Conservation (phyloP, 2,888 invertebrate genomes). For the Plebejus argus region DNA sequence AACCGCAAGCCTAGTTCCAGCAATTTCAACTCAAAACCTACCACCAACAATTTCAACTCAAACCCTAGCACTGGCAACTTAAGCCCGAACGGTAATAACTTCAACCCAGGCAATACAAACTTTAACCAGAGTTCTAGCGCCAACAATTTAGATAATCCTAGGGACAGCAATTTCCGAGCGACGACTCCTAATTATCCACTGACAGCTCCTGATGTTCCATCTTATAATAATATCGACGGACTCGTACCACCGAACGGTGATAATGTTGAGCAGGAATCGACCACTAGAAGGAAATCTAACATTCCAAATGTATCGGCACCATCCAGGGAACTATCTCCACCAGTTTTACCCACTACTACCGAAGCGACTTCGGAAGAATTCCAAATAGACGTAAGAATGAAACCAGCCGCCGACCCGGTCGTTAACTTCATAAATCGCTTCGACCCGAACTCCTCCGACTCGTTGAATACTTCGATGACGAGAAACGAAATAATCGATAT, state of each 20-base stretch:
- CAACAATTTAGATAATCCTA: background rate
- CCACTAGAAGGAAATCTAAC: background rate
- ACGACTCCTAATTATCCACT: background rate
- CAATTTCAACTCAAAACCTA: background rate
- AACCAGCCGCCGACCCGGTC: constrained; percentile 56
- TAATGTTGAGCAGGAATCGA: background rate
- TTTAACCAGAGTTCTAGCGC: constrained; percentile 60
- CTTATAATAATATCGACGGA: background rate
- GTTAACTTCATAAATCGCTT: constrained; percentile 73
- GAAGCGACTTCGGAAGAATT: constrained; percentile 50
- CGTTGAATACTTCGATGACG: constrained; percentile 65
- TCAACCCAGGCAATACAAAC: constrained; percentile 65
- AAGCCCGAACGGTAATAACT: constrained; percentile 55
- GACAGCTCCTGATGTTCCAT: background rate
- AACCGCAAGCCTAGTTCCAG: constrained; percentile 52
- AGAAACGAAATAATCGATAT: constrained; percentile 65
- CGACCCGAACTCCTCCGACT: constrained; percentile 67
- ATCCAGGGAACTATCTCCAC: constrained; percentile 56
- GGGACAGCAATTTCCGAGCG: background rate
- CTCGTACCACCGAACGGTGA: background rate
- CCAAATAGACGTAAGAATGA: constrained; percentile 51
- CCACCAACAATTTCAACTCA: background rate
- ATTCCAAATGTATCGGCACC: constrained; percentile 48
- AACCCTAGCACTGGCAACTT: background rate
- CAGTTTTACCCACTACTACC: constrained; percentile 54